Evolutionary conservation across 2,797 vertebrate species (phyloP), one percentile per base, ranked within the genome.

Genomic region (Phaenicophaeus curvirostris): DNA sequence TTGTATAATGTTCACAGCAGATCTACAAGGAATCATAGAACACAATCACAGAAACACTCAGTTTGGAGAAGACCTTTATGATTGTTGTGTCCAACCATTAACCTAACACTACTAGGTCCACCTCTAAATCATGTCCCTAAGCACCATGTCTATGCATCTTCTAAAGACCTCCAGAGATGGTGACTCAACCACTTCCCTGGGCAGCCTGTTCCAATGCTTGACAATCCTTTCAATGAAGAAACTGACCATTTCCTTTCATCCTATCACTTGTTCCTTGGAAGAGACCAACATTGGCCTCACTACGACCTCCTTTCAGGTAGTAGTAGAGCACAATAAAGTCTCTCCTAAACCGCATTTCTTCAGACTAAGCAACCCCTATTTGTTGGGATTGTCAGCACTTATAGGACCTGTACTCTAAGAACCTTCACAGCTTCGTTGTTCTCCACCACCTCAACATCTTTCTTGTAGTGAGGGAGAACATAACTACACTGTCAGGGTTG

Each of bases 211-310:
- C 24, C 62, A 79, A 15, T 16, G 14, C 21, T 41, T 61, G 15
- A 67, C n/a, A 88, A 41, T 10, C 13, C 20, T 46, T 77, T 41
- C 2, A 0, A n/a, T 30, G 55, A 83, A 89, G 20, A 74, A 24
- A 1, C 0, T 13, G 25, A 31, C 50, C 6, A 5, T 37, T 69
- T 79, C 31, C 17, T 68, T 39, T 68, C 3, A 1, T 39, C 19
- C 33, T 73, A 8, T 39, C 8, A 13, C 46, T 65, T 57, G 37
- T 42, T 39, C 67, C 9, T 19, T 30, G 24, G 15, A 21, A 76
- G 31, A 92, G 33, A 57, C 30, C 6, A 2, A 41, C 2, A 4
- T 6, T 8, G 31, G 18, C 8, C 8, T 61, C 1, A 0, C 41
- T 50, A 68, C 23, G 68, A 0, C 17, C 46, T 54, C 30, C 51